Percentiles rank a stretch among this genome's conserved stretches.
Evolutionary conservation across 2,797 vertebrate genomes (phyloP).

Genomic region (Lutjanus campechanus): DNA sequence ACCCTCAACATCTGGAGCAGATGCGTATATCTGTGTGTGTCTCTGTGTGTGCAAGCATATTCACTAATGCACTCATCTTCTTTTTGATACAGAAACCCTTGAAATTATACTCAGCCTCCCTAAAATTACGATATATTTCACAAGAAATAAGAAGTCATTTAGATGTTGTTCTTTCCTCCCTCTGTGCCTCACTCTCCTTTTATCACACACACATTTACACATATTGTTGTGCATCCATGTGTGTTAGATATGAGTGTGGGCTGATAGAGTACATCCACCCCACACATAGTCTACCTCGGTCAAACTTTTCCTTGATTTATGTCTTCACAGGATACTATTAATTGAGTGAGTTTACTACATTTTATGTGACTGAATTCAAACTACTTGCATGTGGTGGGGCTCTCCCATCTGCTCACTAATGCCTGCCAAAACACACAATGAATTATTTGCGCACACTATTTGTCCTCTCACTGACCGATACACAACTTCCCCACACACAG

Average conservation of each 20-base stretch:
- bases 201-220: background rate
- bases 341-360: background rate
- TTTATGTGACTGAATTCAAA: background rate
- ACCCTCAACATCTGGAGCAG: constrained; percentile 74
- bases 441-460: background rate
- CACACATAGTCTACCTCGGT: background rate
- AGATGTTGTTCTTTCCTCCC: constrained; percentile 37
- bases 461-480: background rate
- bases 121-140: constrained; percentile 28
- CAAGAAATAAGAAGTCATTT: constrained; percentile 11
- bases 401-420: background rate
- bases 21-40: constrained; percentile 16
- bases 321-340: background rate
- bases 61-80: background rate
- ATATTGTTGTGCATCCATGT: background rate
- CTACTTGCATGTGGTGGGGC: background rate
- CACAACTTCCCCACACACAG: background rate
- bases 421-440: background rate
- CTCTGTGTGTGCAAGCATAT: constrained; percentile 14
- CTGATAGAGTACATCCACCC: background rate
- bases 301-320: background rate
- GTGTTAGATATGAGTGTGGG: constrained; percentile 4
- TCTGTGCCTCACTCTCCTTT: background rate
- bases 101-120: constrained; percentile 33
- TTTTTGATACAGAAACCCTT: constrained; percentile 44